Evolutionary conservation across 1,140 invertebrate species (phyloP).

Genomic region (Drosophila pachea): DNA sequence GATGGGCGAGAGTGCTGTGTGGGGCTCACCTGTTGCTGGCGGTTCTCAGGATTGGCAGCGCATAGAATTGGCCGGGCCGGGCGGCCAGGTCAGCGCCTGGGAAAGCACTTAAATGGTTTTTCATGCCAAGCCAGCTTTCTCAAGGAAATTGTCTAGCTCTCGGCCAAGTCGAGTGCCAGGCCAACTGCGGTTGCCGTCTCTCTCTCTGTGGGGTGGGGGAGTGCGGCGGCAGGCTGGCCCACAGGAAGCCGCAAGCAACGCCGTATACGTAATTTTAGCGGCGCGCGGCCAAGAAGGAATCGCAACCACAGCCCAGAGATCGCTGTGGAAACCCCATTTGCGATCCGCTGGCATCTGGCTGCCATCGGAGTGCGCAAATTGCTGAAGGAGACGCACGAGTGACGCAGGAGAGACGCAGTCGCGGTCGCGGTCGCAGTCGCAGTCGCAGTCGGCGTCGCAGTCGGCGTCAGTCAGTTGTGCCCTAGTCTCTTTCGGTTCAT

Average conservation of each 20-base stretch:
- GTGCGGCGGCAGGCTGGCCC: constrained; percentile 10
- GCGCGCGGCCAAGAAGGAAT: constrained; percentile 66
- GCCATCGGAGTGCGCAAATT: no score
- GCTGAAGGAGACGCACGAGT: constrained; percentile 76
- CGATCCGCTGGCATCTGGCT: constrained; percentile 54
- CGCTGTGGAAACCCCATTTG: constrained; percentile 50
- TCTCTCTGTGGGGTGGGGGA: constrained; percentile 11
- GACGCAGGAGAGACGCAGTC: constrained; percentile 56
- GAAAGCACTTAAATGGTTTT: constrained; percentile 75
- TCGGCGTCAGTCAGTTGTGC: constrained; percentile 12
- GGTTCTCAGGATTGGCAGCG: constrained; percentile 63
- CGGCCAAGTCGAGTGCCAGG: constrained; percentile 8
- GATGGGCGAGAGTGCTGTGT: neutral
- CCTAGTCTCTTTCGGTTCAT: constrained; percentile 70
- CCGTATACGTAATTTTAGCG: constrained; percentile 71
- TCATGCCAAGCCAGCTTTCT: constrained; percentile 65
- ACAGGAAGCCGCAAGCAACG: constrained; percentile 63
- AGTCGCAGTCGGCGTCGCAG: neutral
- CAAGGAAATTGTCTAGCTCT: constrained; percentile 66
- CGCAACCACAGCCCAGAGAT: constrained; percentile 43
- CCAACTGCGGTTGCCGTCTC: constrained; percentile 29
- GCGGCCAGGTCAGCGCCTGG: constrained; percentile 54
- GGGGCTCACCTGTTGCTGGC: constrained; percentile 55
- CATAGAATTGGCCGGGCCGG: constrained; percentile 43
- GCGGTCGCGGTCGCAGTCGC: neutral